phyloP scores from a whole-genome alignment of 2,113 vertebrate species.

The Trogon surrucura region DNA sequence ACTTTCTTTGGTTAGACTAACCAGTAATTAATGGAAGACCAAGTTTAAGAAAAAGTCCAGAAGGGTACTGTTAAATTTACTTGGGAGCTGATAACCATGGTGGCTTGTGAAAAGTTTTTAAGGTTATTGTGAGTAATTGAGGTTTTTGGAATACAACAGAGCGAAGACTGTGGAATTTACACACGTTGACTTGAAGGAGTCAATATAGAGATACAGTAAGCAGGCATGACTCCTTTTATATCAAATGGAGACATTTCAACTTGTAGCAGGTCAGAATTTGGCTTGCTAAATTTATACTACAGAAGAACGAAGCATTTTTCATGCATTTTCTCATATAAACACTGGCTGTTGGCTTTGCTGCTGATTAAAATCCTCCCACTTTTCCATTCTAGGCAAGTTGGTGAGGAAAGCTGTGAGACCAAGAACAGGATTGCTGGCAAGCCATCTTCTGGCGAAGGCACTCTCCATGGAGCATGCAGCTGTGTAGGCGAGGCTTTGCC shows the following conservation, averaged over 20 bases:
- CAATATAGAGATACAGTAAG: background rate
- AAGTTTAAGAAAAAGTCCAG: background rate
- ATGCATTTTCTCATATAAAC: slow-evolving; percentile 7
- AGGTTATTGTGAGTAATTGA: background rate
- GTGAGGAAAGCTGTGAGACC: slow-evolving; percentile 46
- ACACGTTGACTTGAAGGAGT: background rate
- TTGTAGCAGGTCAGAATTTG: background rate
- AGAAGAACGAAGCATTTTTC: background rate
- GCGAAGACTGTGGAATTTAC: background rate
- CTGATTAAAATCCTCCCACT: slow-evolving; percentile 45
- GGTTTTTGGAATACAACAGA: background rate
- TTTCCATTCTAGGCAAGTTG: background rate
- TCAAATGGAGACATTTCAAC: background rate
- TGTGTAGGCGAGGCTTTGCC: background rate
- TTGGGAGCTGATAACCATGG: background rate
- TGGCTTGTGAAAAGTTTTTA: background rate
- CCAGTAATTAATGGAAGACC: background rate
- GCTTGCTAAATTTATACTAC: background rate
- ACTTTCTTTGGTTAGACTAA: background rate
- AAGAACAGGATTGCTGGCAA: slow-evolving; percentile 6
- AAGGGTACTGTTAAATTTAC: background rate
- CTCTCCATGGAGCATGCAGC: background rate
- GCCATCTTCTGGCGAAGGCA: slow-evolving; percentile 5
- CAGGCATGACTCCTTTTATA: background rate
- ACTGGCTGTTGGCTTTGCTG: slow-evolving; percentile 18